These are phyloP conservation scores for Aphelenchoides avenae DNA, from an alignment of 1,140 invertebrate genomes.

Conservation along the genomic window DNA sequence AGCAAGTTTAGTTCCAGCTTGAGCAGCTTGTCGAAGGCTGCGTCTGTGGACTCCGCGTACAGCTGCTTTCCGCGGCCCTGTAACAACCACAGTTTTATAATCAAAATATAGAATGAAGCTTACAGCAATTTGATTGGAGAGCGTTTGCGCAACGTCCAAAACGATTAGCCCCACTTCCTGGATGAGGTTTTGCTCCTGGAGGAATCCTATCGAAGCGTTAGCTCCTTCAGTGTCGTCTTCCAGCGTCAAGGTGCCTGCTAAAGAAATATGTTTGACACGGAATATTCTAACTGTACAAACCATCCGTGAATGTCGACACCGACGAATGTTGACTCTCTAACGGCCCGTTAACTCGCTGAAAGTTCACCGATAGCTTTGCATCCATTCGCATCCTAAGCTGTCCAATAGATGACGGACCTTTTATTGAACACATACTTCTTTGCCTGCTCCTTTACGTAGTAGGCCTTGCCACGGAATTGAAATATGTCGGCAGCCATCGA, in stretches of 20 bases:
- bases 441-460: slow-evolving; percentile 31
- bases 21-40: slow-evolving; percentile 73
- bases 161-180: slow-evolving; percentile 82
- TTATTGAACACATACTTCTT: slow-evolving; percentile 24
- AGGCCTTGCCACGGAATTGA: slow-evolving; percentile 27
- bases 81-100: slow-evolving; percentile 1
- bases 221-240: not conserved
- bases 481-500: slow-evolving; percentile 48
- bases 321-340: slow-evolving; percentile 29
- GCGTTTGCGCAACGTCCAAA: slow-evolving; percentile 77
- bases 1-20: slow-evolving; percentile 79
- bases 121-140: slow-evolving; percentile 73
- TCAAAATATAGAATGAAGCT: slow-evolving; percentile 1
- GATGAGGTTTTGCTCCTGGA: slow-evolving; percentile 68
- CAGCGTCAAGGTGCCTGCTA: not conserved
- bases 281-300: not conserved
- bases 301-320: slow-evolving; percentile 11
- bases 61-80: slow-evolving; percentile 20
- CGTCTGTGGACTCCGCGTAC: slow-evolving; percentile 69
- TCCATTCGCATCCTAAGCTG: not conserved
- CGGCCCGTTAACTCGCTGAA: slow-evolving; percentile 9
- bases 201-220: slow-evolving; percentile 18
- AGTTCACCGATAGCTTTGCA: slow-evolving; percentile 9
- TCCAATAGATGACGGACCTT: not conserved
- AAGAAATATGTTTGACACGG: too few relatives aligned